Conservation (phyloP, 2,113 vertebrate genomes). For the Hemiprocne comata region DNA sequence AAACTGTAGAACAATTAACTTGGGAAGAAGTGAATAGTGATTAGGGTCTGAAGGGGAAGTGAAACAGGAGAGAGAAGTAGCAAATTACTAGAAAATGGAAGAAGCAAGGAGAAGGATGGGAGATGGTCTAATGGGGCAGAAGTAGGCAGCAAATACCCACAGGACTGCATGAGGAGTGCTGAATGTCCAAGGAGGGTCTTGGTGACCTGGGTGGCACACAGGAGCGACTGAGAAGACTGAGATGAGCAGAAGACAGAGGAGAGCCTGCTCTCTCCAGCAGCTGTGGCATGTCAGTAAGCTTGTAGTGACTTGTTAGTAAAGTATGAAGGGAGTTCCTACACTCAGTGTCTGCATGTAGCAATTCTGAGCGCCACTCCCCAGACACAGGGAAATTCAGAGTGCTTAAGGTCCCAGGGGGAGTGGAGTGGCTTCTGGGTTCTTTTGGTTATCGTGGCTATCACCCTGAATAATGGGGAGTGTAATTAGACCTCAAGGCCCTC, state of each 20-base stretch:
- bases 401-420: not conserved
- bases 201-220: not conserved
- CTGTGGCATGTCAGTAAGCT: not conserved
- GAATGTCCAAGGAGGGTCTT: not conserved
- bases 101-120: not conserved
- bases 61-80: not conserved
- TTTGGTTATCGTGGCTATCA: not conserved
- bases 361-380: conserved; percentile 9
- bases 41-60: not conserved
- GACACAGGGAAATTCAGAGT: not conserved
- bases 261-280: not conserved
- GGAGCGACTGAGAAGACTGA: not conserved
- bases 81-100: not conserved
- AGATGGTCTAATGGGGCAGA: too few species aligned
- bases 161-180: not conserved
- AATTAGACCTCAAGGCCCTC: not conserved
- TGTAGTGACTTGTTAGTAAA: conserved; percentile 42
- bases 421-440: not conserved
- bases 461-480: not conserved
- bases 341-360: not conserved
- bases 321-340: not conserved
- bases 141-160: not conserved
- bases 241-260: not conserved
- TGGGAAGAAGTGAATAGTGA: not conserved
- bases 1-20: not conserved